A percentile compares a stretch with the other conserved stretches of the same genome.
Evolutionary conservation across 1,140 invertebrate species (phyloP).

Genomic region (Fopius arisanus): DNA sequence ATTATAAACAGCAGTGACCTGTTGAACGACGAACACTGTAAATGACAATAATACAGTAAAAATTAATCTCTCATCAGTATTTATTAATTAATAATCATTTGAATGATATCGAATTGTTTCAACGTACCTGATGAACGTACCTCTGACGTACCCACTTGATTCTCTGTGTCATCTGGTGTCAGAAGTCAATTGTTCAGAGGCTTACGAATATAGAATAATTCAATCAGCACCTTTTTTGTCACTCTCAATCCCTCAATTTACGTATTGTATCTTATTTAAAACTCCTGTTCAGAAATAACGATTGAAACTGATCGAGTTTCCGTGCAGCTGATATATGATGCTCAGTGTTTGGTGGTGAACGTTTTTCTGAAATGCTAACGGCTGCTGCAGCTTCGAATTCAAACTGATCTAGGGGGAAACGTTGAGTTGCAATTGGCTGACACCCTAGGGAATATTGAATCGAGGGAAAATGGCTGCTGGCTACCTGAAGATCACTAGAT

Average conservation of each 20-base stretch:
- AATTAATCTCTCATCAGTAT: neutral
- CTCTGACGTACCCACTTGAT: no score
- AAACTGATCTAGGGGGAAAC: neutral
- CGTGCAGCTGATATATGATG: neutral
- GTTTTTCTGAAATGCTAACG: conserved; percentile 4
- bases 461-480: neutral
- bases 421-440: neutral
- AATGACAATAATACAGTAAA: neutral
- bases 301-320: neutral
- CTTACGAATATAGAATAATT: neutral
- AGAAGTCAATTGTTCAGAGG: neutral
- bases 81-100: no score
- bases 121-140: neutral
- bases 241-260: neutral
- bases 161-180: neutral
- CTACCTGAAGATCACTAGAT: neutral
- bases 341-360: neutral
- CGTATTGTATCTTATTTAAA: neutral
- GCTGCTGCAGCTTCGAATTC: neutral
- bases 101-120: no score
- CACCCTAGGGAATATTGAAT: neutral
- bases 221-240: neutral
- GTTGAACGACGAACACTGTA: no score
- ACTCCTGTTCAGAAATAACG: neutral
- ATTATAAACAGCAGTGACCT: no score